A percentile compares a stretch with the other conserved stretches of the same genome.
Evolutionary conservation across 2,797 vertebrate species (phyloP).

Genomic region (Chrosomus eos): DNA sequence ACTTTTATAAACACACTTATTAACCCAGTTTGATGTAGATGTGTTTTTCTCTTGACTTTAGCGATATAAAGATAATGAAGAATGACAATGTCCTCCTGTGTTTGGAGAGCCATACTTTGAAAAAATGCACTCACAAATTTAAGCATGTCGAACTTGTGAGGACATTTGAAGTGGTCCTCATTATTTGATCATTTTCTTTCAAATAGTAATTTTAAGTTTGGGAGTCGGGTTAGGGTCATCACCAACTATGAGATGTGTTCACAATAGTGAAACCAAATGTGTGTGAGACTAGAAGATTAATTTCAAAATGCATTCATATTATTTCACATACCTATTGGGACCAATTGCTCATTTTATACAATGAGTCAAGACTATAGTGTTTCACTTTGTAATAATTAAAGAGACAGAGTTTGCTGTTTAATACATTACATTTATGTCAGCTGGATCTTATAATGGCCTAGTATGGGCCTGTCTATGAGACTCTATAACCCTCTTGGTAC

Average conservation of each 20-base stretch:
- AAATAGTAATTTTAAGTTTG: not conserved
- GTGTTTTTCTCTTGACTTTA: not conserved
- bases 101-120: conserved; percentile 52
- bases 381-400: not conserved
- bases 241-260: not conserved
- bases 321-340: not conserved
- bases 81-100: not conserved
- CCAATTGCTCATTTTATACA: not conserved
- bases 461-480: conserved; percentile 4
- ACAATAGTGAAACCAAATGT: not conserved
- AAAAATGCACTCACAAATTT: conserved; percentile 10
- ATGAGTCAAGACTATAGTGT: not conserved
- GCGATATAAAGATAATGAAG: not conserved
- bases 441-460: not conserved
- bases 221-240: not conserved
- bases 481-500: conserved; percentile 19
- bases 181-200: not conserved
- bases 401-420: not conserved
- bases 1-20: not conserved
- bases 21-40: not conserved
- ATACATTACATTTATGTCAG: conserved; percentile 14
- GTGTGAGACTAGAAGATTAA: not conserved
- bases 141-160: not conserved
- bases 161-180: not conserved
- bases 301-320: not conserved